Percentiles rank a stretch among this genome's conserved stretches.
phyloP scores from a whole-genome alignment of 2,113 vertebrate species.

The Xenopus borealis region DNA sequence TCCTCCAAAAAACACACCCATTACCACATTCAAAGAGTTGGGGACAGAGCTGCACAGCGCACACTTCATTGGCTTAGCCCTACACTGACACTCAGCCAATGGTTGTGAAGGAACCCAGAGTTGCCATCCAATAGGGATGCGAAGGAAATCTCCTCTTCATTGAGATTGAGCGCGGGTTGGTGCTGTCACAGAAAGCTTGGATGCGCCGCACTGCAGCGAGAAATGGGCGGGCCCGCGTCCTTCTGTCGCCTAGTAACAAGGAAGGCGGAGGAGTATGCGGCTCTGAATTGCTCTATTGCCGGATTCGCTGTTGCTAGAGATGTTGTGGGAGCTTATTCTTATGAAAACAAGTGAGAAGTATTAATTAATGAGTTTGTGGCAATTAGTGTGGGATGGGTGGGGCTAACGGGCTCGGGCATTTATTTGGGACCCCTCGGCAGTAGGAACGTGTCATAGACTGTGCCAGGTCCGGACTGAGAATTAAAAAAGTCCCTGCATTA shows the following conservation, averaged over 20 bases:
- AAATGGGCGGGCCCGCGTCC: conserved; percentile 1
- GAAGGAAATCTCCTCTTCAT: background rate
- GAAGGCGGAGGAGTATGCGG: background rate
- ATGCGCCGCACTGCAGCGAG: conserved; percentile 63
- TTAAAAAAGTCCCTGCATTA: too few relatives aligned
- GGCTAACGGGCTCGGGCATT: too few relatives aligned
- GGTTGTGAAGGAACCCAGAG: background rate
- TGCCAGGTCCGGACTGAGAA: too few relatives aligned
- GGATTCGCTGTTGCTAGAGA: background rate
- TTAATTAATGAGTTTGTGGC: too few relatives aligned
- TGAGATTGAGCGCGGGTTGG: background rate
- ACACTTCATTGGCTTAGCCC: conserved; percentile 38
- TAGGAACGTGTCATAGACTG: too few relatives aligned
- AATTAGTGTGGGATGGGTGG: too few relatives aligned
- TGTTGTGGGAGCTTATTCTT: background rate
- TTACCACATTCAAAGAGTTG: conserved; percentile 4
- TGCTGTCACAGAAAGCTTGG: background rate
- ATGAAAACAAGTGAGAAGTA: too few relatives aligned
- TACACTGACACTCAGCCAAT: background rate
- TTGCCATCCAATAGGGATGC: conserved; percentile 7
- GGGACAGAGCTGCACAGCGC: background rate
- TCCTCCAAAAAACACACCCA: conserved; percentile 5
- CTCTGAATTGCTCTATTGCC: background rate
- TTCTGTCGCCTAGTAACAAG: conserved; percentile 60
- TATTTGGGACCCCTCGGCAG: too few relatives aligned